Evolutionary conservation across 2,888 invertebrate species (phyloP), one percentile per base, ranked within the genome.

Genomic region (Lottia gigantea): DNA sequence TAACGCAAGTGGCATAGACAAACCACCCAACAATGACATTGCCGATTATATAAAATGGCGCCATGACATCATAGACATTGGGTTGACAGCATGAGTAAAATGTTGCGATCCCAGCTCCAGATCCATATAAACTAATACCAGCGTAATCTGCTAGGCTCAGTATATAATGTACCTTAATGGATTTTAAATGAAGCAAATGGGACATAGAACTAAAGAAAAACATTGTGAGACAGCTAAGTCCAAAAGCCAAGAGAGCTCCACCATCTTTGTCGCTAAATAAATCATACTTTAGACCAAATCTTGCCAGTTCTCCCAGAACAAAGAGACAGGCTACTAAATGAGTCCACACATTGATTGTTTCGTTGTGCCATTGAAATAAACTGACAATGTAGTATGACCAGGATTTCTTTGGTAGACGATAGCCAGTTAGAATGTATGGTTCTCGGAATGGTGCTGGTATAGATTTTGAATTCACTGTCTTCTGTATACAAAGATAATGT

Each of bases 291-390:
- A 31, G 49, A 16, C 40, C 62, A 23, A 64, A 65, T n/a, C 16
- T 15, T 0, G 66, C 31, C 7, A 73, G 23, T 62, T 76, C 74
- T 2, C 47, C 46, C 1, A 74, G 1, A 45, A 79, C 71, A 31
- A 79, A 12, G 12, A 76, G 19, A 62, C 73, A 73, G 8, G 76
- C 77, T 8, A 80, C 45, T 3, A 77, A 40, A 64, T 82, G 82
- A 14, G 77, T 77, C 80, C 82, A 82, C 12, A 82, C 76, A 67
- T 82, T 82, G 19, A 76, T 64, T 0, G 80, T 78, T 64, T 82
- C 82, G 68, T 81, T 82, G 71, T 82, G 77, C 0, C 81, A 23
- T 47, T 80, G 78, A 46, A 80, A 74, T 12, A 77, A 46, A 66
- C 82, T 82, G 46, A 62, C 19, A 12, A 78, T 14, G 61, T 82